A percentile compares a stretch with the other conserved stretches of the same genome.
Conservation (phyloP, 2,797 vertebrate species). For the Saxicola maurus region DNA sequence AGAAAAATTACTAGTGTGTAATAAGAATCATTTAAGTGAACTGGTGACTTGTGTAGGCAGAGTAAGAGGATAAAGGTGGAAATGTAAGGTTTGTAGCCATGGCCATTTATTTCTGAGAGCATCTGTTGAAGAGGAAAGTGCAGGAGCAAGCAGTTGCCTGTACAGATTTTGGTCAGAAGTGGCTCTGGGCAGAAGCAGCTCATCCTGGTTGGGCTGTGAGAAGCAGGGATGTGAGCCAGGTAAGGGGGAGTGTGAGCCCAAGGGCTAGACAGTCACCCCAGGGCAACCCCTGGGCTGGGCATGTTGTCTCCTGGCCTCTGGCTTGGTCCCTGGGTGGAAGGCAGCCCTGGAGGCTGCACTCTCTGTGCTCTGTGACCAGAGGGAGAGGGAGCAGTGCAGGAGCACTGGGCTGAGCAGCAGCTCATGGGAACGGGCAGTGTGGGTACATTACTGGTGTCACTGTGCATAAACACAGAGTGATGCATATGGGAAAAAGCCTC, state of each 20-base stretch:
- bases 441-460: not conserved
- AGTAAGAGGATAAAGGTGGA: not conserved
- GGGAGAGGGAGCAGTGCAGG: not conserved
- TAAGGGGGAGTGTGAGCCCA: accelerated
- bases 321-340: not conserved
- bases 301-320: not conserved
- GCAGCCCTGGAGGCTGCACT: not conserved
- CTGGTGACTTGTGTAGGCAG: not conserved
- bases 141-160: not conserved
- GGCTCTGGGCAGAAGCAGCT: not conserved
- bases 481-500: not conserved
- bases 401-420: not conserved
- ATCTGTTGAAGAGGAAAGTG: not conserved
- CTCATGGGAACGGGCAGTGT: accelerated
- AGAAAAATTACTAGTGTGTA: not conserved
- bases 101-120: not conserved
- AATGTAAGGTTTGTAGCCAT: not conserved
- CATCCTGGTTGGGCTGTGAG: not conserved
- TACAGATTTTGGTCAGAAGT: not conserved
- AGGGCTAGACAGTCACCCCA: not conserved
- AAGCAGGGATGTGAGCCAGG: not conserved
- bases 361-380: not conserved
- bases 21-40: not conserved
- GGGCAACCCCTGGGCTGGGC: not conserved
- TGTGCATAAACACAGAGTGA: not conserved